These are phyloP conservation scores for Congeria kusceri DNA, from an alignment of 2,888 invertebrate genomes.

Conservation along the genomic window DNA sequence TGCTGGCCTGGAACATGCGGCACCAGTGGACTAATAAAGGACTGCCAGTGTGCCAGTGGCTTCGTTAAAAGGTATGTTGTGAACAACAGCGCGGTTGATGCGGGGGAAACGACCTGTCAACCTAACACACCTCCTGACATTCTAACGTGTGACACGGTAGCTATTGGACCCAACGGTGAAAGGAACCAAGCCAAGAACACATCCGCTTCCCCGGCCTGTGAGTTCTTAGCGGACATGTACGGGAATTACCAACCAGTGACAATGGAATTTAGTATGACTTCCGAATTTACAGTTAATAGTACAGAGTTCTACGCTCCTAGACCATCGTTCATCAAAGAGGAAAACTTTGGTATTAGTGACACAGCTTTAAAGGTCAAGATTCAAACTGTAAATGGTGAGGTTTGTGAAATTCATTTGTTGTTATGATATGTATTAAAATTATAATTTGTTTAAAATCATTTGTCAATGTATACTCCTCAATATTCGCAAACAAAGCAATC, in stretches of 20 bases:
- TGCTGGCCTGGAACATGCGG: conserved; percentile 39
- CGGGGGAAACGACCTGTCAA: conserved; percentile 30
- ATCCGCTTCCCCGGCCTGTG: conserved; percentile 1
- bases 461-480: background rate
- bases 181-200: conserved; percentile 1
- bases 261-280: conserved; percentile 5
- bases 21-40: conserved; percentile 4
- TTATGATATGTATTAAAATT: background rate
- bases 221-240: conserved; percentile 12
- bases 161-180: conserved; percentile 6
- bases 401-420: background rate
- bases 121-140: conserved; percentile 8
- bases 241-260: conserved; percentile 21
- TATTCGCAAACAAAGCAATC: background rate
- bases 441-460: background rate
- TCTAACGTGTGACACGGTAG: conserved; percentile 7
- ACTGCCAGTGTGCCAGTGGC: conserved; percentile 16
- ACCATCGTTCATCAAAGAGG: conserved; percentile 14
- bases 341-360: conserved; percentile 27
- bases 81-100: background rate
- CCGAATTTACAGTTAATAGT: background rate
- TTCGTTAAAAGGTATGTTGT: background rate
- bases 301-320: background rate
- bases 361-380: background rate
- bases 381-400: conserved; percentile 1